Conservation (phyloP, 2,888 invertebrate genomes). For the Ectemnius continuus region DNA sequence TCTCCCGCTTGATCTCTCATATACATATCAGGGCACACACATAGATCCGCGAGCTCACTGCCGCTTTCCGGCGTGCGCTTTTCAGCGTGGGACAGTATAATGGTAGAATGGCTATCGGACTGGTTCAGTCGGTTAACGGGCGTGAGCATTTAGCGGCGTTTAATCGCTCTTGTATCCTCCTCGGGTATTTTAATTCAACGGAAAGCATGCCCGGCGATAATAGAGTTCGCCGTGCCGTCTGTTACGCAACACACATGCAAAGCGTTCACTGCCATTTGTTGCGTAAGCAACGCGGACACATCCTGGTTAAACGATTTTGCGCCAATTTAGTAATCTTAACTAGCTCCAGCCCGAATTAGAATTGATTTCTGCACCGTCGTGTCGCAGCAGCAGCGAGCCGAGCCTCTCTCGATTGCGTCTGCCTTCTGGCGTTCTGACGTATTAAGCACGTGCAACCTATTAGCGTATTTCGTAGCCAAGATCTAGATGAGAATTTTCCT, state of each 20-base stretch:
- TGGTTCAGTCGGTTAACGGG: neutral
- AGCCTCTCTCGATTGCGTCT: no score
- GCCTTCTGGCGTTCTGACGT: no score
- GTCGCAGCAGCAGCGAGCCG: no score
- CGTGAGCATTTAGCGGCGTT: constrained; percentile 4
- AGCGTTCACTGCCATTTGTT: constrained; percentile 68
- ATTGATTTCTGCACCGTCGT: constrained; percentile 39
- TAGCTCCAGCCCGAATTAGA: constrained; percentile 64
- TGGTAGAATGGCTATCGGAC: neutral
- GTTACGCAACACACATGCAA: constrained; percentile 72
- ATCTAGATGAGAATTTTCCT: no score
- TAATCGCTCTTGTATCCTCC: constrained; percentile 30
- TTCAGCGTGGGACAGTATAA: no score
- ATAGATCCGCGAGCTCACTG: no score
- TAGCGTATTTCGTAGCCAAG: no score
- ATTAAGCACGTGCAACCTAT: no score
- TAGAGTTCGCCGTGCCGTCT: constrained; percentile 54
- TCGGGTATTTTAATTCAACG: constrained; percentile 40
- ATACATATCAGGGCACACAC: no score
- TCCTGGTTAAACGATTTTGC: constrained; percentile 74
- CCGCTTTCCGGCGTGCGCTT: no score
- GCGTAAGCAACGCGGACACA: constrained; percentile 71
- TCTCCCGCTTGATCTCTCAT: neutral
- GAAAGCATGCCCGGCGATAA: constrained; percentile 60
- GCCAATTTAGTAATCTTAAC: constrained; percentile 72